Evolutionary conservation across 2,888 invertebrate genomes (phyloP).

Genomic region (Pristionchus arcanus): DNA sequence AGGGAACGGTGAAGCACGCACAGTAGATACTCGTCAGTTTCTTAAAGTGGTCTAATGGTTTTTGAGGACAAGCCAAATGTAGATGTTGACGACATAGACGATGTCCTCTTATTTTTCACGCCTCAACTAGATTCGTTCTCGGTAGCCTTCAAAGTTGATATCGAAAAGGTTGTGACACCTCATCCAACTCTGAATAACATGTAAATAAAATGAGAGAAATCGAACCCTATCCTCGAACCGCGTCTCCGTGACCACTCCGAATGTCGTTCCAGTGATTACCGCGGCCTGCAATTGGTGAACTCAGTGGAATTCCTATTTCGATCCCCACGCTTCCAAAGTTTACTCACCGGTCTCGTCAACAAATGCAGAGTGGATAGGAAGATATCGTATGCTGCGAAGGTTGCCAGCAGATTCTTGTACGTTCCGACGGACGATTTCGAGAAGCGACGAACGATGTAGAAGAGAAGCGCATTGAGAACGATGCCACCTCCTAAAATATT

Average conservation of each 20-base stretch:
- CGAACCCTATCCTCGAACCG: background rate
- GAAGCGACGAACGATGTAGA: slow-evolving; percentile 19
- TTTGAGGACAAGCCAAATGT: too few species aligned
- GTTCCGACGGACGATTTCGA: background rate
- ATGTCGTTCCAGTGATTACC: background rate
- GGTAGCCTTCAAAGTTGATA: too few species aligned
- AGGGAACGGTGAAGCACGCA: slow-evolving; percentile 33
- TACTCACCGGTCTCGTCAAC: background rate
- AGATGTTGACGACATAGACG: too few species aligned
- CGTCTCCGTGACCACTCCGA: background rate
- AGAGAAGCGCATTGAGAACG: background rate
- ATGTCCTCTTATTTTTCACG: too few species aligned
- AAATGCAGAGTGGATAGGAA: background rate
- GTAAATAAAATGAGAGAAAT: background rate
- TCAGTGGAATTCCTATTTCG: background rate
- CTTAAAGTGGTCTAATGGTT: too few species aligned
- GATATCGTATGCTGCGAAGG: slow-evolving; percentile 15
- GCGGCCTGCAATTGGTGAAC: background rate
- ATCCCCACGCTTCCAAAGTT: background rate
- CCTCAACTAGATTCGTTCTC: too few species aligned
- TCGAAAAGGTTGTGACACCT: too few species aligned
- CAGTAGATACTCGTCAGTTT: background rate
- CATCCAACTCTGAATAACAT: too few species aligned
- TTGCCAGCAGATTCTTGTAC: slow-evolving; percentile 16
- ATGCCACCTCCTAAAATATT: background rate